Base-by-base conservation (phyloP, 1,140 invertebrate species). In the Charaxes varanes region DNA sequence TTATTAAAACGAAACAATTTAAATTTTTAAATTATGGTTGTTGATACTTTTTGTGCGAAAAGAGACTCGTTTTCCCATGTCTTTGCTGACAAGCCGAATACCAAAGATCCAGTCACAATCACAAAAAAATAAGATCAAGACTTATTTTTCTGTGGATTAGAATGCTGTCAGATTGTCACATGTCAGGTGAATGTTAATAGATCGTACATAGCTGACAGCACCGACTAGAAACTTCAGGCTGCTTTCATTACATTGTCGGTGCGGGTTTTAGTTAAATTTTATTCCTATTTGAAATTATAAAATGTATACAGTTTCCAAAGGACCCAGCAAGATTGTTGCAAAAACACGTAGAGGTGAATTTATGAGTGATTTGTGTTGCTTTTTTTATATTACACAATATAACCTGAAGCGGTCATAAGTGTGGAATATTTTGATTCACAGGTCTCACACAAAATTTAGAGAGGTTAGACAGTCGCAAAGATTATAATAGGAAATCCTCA, bases 251-350 rank as follows among this genome's bases (percentile, higher is more conserved):
- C 26, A 41, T 11, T 51, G 26, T 30, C n/a, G 33, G 41, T 48
- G 47, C 48, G 24, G 33, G 42, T 53, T 49, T 57, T 41, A 34
- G 31, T 35, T 42, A 33, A 33, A 53, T 69, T 66, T 67, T 69
- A 46, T 46, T 31, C 31, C 6, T 41, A 31, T 72, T 66, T 53
- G 48, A 67, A 72, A 74, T 70, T 76, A 55, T 72, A 81, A 77
- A 79, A 94, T 94, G 93, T 94, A 94, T 86, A 93, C 92, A 57
- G 90, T 94, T 54, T 90, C 91, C 40, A 93, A 93, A 86, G 91
- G 91, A 37, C 92, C 92, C 32, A 94, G 91, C 81, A 94, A 94
- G 86, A 92, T 94, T 63, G 92, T 93, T 51, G 91, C 92, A 31
- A 94, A 94, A 88, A 91, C 92, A 52, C 86, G 93, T 65, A 87